Evolutionary conservation across 2,113 vertebrate genomes (phyloP), one percentile per base, ranked within the genome.

Genomic region (Vulpes lagopus): DNA sequence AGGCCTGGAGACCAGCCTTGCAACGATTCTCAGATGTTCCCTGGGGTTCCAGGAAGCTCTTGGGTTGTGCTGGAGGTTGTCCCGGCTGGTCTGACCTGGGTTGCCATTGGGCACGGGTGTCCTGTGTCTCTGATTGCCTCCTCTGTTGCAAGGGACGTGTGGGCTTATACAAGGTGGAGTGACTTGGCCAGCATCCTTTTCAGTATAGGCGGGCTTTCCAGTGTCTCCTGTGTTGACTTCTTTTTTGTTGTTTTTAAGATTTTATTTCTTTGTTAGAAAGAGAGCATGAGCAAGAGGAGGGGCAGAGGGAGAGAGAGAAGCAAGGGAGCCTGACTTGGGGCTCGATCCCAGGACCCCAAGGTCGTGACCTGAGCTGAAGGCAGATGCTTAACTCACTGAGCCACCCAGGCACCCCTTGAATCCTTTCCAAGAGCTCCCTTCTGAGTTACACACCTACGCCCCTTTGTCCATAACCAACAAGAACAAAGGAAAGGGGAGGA

Each of bases 1-100:
- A 65, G 9, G 11, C 0, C 0, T 32, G 25, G 8, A n/a, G 11
- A 25, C 0, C 1, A 3, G 23, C n/a, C n/a, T 15, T 3, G 8
- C 17, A 0, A 5, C 27, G 59, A 30, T 17, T 55, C 3, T 35
- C 8, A 3, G 43, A 11, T 57, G 14, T 30, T 1, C 9, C 11
- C 62, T 20, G 1, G 1, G 11, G 17, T 8, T 22, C 15, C 60
- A 30, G 9, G 35, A 4, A 79, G 17, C 53, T 60, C 6, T 0
- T 22, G 4, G 1, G 11, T 73, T 6, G 0, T 64, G 4, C n/a
- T 35, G 27, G n/a, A 64, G 35, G 30, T 5, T 15, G 5, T 8
- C 53, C 12, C 0, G 4, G 59, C 89, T 27, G 19, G 32, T 49
- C 38, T 4, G 3, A 71, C 27, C 73, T 25, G 27, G 38, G 30